phyloP scores from a whole-genome alignment of 2,797 vertebrate species.

The Protosalanx chinensis region DNA sequence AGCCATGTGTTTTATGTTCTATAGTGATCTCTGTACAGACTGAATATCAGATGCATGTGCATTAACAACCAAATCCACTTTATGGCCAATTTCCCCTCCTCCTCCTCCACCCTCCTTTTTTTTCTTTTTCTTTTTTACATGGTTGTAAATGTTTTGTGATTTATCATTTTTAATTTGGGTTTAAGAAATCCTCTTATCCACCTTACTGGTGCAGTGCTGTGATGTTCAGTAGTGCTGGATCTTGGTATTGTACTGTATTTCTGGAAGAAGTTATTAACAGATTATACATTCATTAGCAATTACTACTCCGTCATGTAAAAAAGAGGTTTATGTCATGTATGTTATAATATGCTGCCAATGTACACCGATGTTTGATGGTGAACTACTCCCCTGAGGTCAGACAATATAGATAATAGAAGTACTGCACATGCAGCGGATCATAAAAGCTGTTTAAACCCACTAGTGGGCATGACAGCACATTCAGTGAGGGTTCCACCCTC shows the following conservation, averaged over 20 bases:
- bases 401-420: not conserved
- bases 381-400: not conserved
- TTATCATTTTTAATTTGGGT: constrained; percentile 8
- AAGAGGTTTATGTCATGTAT: not conserved
- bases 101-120: no score
- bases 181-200: not conserved
- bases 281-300: constrained; percentile 6
- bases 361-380: not conserved
- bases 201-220: constrained; percentile 16
- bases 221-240: constrained; percentile 6
- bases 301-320: constrained; percentile 6
- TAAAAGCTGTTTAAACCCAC: not conserved
- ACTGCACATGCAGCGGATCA: not conserved
- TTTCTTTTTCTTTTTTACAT: constrained; percentile 42
- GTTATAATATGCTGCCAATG: not conserved
- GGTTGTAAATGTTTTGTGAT: constrained; percentile 51
- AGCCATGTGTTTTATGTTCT: constrained; percentile 53
- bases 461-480: not conserved
- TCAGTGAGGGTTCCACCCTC: not conserved
- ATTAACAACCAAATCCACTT: constrained; percentile 59
- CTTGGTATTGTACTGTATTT: constrained; percentile 21
- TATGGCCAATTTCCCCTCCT: constrained; percentile 39
- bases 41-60: constrained; percentile 71
- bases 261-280: not conserved
- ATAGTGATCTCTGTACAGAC: constrained; percentile 69